Evolutionary conservation across 2,888 invertebrate species (phyloP), one percentile per base, ranked within the genome.

Genomic region (Seladonia tumulorum): DNA sequence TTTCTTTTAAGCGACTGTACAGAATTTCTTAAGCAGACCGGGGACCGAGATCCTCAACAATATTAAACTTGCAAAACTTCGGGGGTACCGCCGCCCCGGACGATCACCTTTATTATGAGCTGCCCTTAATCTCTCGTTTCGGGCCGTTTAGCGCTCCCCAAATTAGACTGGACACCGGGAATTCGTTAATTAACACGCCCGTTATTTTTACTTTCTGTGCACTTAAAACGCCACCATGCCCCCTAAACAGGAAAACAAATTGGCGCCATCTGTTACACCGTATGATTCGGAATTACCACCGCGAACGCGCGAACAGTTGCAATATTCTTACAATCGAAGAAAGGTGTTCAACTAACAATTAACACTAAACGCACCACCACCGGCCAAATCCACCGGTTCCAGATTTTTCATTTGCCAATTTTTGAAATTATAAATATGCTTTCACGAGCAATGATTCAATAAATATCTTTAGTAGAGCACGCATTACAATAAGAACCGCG

Each of bases 1-100:
- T 76, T 76, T 66, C 76, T 35, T 76, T 66, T 76, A 66, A 76
- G 66, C 45, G 47, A 63, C 47, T 76, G 66, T 63, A 35, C 25
- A 35, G 66, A 35, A 76, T 66, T 49, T 66, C 76, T 66, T 45
- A 29, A 66, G 29, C 22, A 47, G 63, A 3, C 47, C 29, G 8
- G 35, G 29, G 35, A 47, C 63, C 22, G 45, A 47, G 63, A 66
- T 47, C 47, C 66, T 45, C 4, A 35, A 66, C 63, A 49, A 76
- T 66, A 47, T 63, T 57, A 63, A 76, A 76, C 63, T 76, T 76
- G 29, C 47, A 49, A 22, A 76, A 76, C 63, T 76, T 76, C 22
- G n/a, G 16, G 63, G 25, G 7, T 2, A 63, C 29, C 29, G n/a
- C 29, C n/a, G 42, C 42, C 22, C 47, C 16, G 14, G 22, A n/a